Evolutionary conservation across 2,888 invertebrate species (phyloP), one percentile per base, ranked within the genome.

Genomic region (Barypeithes pellucidus): DNA sequence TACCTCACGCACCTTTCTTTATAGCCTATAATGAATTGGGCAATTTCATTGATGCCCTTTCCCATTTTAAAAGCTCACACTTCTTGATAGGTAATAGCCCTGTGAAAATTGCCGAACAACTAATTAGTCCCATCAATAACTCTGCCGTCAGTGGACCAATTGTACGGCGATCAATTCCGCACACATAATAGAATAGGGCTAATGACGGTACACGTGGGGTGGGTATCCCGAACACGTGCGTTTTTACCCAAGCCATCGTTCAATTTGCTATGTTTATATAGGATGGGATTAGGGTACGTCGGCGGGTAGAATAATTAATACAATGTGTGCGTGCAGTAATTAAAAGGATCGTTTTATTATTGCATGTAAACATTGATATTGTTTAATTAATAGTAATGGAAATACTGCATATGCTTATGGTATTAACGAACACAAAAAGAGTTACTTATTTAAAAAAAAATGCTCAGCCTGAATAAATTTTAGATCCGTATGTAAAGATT

Each of bases 81-180:
- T 47, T 18, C 20, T 18, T 9, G 22, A 24, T 50, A 20, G 24
- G n/a, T n/a, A 11, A 50, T 24, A 50, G 2, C n/a, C 22, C 54
- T 33, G 24, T 12, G 50, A 50, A 63, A 50, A 63, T 36, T 47
- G 20, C 29, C 54, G 24, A 66, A 11, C 36, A 33, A 18, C 65
- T 66, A 66, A 66, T 66, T 57, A 54, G 54, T 24, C 69, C 63
- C 69, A 70, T 70, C 69, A 62, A 70, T 70, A 63, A 70, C 69
- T 18, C 57, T 12, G 20, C 69, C 57, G 69, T 70, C 63, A 70
- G 36, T 45, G 14, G 45, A 70, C 54, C 69, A 61, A 70, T 70
- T 70, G 62, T 54, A 57, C 18, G 54, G 61, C 63, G 16, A 52
- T 70, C 62, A 54, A 43, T 70, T 63, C 61, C 12, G 63, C 62